Conservation (phyloP, 92 coral and sea anemone genomes). For the Ricordea florida region DNA sequence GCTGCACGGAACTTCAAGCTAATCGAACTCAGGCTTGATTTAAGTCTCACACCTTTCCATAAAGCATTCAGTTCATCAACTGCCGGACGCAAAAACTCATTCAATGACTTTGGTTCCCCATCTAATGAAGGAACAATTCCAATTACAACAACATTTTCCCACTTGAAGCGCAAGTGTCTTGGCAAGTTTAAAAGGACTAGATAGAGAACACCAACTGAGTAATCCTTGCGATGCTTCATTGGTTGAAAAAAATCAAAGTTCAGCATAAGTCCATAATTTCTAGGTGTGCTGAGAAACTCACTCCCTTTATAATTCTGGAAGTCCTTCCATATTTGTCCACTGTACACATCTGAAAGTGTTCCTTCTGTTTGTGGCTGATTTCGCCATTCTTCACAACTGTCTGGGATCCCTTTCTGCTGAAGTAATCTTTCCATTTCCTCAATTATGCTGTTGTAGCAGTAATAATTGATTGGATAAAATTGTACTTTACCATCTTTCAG, state of each 20-base stretch:
- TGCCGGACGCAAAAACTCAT: conserved; percentile 52
- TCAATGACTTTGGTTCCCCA: conserved; percentile 42
- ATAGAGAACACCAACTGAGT: conserved; percentile 74
- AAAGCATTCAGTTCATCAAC: conserved; percentile 43
- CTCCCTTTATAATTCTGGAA: conserved; percentile 30
- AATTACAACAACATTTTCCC: conserved; percentile 64
- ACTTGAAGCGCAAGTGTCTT: conserved; percentile 40
- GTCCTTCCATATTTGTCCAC: conserved; percentile 54
- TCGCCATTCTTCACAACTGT: conserved; percentile 39
- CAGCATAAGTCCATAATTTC: conserved; percentile 59
- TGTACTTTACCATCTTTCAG: conserved; percentile 13
- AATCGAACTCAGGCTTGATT: not conserved
- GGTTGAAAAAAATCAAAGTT: conserved; percentile 77
- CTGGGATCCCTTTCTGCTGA: conserved; percentile 13
- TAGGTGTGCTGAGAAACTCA: conserved; percentile 31
- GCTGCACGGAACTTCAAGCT: conserved; percentile 60
- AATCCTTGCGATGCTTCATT: conserved; percentile 64
- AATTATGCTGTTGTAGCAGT: conserved; percentile 52
- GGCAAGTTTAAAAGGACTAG: conserved; percentile 55
- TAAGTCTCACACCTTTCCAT: conserved; percentile 45
- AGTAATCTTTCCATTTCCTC: conserved; percentile 28
- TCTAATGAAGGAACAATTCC: conserved; percentile 62
- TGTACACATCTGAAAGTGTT: conserved; percentile 29
- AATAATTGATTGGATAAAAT: conserved; percentile 52
- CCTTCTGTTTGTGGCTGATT: not conserved